Evolutionary conservation across 1,140 invertebrate species (phyloP).

Genomic region (Tigriopus japonicus): DNA sequence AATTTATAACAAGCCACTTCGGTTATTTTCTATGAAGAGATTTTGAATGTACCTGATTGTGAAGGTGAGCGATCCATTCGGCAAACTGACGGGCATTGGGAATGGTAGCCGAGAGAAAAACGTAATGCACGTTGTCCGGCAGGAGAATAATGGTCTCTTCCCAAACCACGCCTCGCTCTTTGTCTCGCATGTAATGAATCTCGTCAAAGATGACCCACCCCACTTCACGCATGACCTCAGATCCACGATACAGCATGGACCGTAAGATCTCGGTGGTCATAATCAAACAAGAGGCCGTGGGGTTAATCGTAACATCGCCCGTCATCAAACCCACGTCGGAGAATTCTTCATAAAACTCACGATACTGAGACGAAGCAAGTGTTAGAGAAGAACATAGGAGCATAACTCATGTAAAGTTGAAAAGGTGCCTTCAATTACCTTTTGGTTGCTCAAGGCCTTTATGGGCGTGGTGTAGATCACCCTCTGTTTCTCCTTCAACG

Average conservation of each 20-base stretch:
- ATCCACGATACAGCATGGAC: slow-evolving; percentile 96
- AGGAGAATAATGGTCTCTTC: slow-evolving; percentile 96
- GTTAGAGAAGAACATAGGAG: too few relatives aligned
- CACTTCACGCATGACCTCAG: slow-evolving; percentile 93
- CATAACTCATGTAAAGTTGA: too few relatives aligned
- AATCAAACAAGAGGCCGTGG: slow-evolving; percentile 86
- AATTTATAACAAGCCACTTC: slow-evolving; percentile 15
- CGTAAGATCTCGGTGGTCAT: slow-evolving; percentile 99
- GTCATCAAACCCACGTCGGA: slow-evolving; percentile 94
- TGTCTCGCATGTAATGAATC: slow-evolving; percentile 99
- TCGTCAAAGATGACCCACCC: slow-evolving; percentile 99
- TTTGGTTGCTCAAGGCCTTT: slow-evolving; percentile 98
- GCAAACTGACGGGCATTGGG: slow-evolving; percentile 96
- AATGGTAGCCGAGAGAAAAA: slow-evolving; percentile 97
- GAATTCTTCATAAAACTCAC: slow-evolving; percentile 95
- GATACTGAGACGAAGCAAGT: slow-evolving; percentile 33
- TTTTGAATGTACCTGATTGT: slow-evolving; percentile 37
- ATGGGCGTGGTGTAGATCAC: slow-evolving; percentile 99
- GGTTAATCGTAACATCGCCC: slow-evolving; percentile 98
- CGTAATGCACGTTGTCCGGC: slow-evolving; percentile 94
- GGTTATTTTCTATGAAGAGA: too few relatives aligned
- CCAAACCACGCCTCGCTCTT: slow-evolving; percentile 97
- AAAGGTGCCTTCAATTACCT: slow-evolving; percentile 24
- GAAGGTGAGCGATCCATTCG: slow-evolving; percentile 93
- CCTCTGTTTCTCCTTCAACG: slow-evolving; percentile 49